Conservation (phyloP, 2,797 vertebrate species). For the Alauda arvensis region DNA sequence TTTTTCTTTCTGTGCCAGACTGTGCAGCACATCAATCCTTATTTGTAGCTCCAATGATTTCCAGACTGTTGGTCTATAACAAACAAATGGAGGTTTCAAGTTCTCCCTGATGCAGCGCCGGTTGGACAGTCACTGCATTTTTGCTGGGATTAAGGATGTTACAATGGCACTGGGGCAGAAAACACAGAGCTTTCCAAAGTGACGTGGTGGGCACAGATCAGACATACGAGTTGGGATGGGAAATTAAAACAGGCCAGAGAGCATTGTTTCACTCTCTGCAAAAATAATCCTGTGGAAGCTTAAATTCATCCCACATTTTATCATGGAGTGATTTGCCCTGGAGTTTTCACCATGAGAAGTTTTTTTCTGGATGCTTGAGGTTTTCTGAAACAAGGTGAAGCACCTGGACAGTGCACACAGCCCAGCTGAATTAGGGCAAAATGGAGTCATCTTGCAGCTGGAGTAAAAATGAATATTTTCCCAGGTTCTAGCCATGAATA, state of each 20-base stretch:
- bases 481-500: background rate
- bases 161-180: constrained; percentile 29
- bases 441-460: background rate
- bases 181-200: constrained; percentile 27
- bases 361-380: background rate
- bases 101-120: background rate
- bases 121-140: constrained; percentile 43
- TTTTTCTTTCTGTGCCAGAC: constrained; percentile 7
- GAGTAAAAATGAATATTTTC: background rate
- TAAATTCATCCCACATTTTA: background rate
- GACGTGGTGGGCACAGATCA: background rate
- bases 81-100: constrained; percentile 35
- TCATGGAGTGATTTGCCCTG: background rate
- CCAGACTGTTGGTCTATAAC: constrained; percentile 28
- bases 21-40: constrained; percentile 39
- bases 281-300: background rate
- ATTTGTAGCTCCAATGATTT: constrained; percentile 44
- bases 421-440: background rate
- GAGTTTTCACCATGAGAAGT: background rate
- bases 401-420: background rate
- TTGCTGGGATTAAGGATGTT: constrained; percentile 7
- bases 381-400: background rate
- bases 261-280: background rate
- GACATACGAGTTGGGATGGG: background rate
- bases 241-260: background rate